Evolutionary conservation across 2,113 vertebrate genomes (phyloP), one percentile per base, ranked within the genome.

Genomic region (Progne subis): DNA sequence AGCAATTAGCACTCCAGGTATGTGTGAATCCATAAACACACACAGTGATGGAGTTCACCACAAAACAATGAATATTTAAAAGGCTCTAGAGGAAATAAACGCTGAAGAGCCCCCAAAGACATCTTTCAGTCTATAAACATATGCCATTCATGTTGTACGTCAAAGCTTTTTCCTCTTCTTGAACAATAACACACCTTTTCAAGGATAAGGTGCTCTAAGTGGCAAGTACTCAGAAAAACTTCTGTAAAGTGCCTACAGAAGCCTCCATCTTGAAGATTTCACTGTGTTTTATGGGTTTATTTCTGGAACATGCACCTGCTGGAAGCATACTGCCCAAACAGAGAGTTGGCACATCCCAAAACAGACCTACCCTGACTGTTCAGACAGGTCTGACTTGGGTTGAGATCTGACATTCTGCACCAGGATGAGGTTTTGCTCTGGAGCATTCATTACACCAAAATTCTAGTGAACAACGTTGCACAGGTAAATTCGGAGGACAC

Each of bases 1-100:
- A 89, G 77, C 77, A 95, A 94, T 95, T 95, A 95, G 82, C 67
- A 60, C 47, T 72, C 78, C 63, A 43, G 37, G 37, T 43, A 70
- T 14, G 57, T 64, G 81, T 79, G 74, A 96, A 84, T 72, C 49
- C 57, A 91, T 76, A 91, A 92, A 87, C 89, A 81, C 43, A 68
- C 15, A 25, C 43, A 72, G 23, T 2, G 3, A 60, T 32, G 53
- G 46, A 94, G 57, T 52, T 82, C 8, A 8, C 53, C 77, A 31
- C 0, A 1, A 63, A 92, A 79, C 52, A 85, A 77, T 17, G 47
- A 26, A 43, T 65, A 57, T 95, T 95, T 91, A 80, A 94, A 91
- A 85, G 91, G 53, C 49, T 64, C 32, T 20, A 43, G 50, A 59
- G 89, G 60, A 91, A 87, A 92, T 65, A 75, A 90, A 64, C 31